Evolutionary conservation across 2,888 invertebrate genomes (phyloP), one percentile per base, ranked within the genome.

Genomic region (Tethea ocularis): DNA sequence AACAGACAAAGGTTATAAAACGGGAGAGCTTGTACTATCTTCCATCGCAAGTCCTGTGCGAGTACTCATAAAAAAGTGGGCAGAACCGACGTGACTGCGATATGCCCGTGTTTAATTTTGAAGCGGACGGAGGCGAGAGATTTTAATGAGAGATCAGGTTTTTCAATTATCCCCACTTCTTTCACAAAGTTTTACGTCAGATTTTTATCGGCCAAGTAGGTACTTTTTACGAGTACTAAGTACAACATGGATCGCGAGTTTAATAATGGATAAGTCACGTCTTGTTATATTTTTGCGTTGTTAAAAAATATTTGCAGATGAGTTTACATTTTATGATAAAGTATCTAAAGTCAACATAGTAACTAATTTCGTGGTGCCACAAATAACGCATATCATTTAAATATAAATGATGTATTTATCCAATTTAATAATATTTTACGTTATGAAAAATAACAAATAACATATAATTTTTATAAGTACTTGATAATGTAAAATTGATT

Each of bases 101-200:
- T 90, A 87, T 88, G 87, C 71, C 85, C 80, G 81, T 81, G 80
- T 83, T 89, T 88, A 87, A 88, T 89, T 87, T 80, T 81, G 78
- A 84, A 89, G 84, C 85, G 88, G 86, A 86, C 84, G 85, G 75
- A 81, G 82, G 79, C 84, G 85, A 84, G 84, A 89, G 91, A 91
- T 91, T 91, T 91, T 91, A 91, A 91, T 91, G 91, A 91, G 87
- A 90, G 91, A 91, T 91, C 89, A 85, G 88, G 84, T 84, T 91
- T 91, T 92, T 90, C 90, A 92, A 90, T 91, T 91, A 91, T 88
- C 86, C 83, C 79, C 78, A 84, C 84, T 85, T 86, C 86, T 86
- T 87, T 80, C 75, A 74, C 77, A 69, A 81, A 86, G 77, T 87
- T 87, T 83, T 78, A 83, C 79, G 80, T 75, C 79, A 79, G 80